These are phyloP conservation scores for Leuciscus idus DNA, from an alignment of 2,113 vertebrate genomes.

Conservation along the genomic window DNA sequence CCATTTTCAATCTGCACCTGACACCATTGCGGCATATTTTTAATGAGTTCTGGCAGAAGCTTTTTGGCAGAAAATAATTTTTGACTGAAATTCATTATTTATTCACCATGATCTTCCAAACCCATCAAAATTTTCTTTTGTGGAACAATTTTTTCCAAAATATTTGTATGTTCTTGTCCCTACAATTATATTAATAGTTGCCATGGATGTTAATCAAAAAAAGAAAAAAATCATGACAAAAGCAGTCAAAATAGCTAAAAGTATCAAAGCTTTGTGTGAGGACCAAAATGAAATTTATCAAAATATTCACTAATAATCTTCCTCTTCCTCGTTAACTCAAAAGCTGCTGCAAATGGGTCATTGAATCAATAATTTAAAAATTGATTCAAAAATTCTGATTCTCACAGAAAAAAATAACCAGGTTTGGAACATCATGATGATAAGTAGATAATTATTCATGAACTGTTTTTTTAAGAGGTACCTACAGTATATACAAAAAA, in stretches of 20 bases:
- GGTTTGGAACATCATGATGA: neutral
- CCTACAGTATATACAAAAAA: neutral
- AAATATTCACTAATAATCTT: neutral
- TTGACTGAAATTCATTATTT: neutral
- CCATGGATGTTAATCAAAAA: neutral
- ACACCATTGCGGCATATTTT: neutral
- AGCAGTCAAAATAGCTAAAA: neutral
- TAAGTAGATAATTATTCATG: neutral
- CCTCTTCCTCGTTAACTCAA: neutral
- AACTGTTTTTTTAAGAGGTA: neutral
- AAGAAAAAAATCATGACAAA: neutral
- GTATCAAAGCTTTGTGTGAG: neutral
- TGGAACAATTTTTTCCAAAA: neutral
- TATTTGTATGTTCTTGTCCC: neutral
- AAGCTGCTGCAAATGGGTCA: neutral
- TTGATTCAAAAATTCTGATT: no score
- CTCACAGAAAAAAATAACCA: no score
- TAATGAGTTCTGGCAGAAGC: slow-evolving; percentile 4
- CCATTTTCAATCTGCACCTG: slow-evolving; percentile 45
- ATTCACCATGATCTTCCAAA: neutral
- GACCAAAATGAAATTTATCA: neutral
- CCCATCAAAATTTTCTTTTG: neutral
- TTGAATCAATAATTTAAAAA: neutral
- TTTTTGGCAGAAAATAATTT: neutral
- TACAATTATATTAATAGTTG: neutral